Base-by-base conservation (phyloP, 2,888 invertebrate species). In the Pelosia muscerda region DNA sequence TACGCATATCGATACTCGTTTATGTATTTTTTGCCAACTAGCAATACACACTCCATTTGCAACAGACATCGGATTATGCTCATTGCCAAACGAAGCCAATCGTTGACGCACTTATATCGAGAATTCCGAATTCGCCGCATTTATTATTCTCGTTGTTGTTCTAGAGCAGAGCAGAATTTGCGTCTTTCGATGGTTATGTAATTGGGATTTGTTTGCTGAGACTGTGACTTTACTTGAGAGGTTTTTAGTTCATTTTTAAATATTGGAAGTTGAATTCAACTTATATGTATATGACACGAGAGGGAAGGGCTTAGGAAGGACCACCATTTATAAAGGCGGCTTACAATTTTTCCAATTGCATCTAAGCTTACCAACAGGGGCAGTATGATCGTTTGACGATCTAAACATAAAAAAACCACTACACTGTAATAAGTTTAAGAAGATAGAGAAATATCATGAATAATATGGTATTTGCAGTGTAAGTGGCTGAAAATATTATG, bases 11-110 rank as follows among this genome's bases (percentile, higher is more conserved):
- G 19, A n/a, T 9, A n/a, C 2, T 49, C n/a, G 49, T 49, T 9
- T 49, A n/a, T 65, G 58, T 31, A 65, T 26, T 13, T 55, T 5
- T n/a, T 42, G 28, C 19, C 6, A 5, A 28, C 56, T 38, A n/a
- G 26, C 19, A 11, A 56, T 6, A 26, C 23, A 56, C 25, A 56
- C 59, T 76, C 74, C 65, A 73, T 76, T 67, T 63, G 65, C 67
- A 71, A 73, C 71, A 65, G 55, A 70, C 70, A 69, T 63, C 66
- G 62, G 55, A 71, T 71, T 71, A 77, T 69, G 69, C 63, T 73
- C 61, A 70, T 76, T 85, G 88, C 83, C 83, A 88, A 90, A 90
- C 84, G 88, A 90, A 87, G 87, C 82, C 88, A 90, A 90, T 90
- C 81, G 71, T 71, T 77, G 77, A 78, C 71, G 70, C 59, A 67